Percentiles rank a stretch among this genome's conserved stretches.
These are phyloP conservation scores for Drosophila pachea DNA, from an alignment of 1,140 invertebrate species.

Conservation along the genomic window DNA sequence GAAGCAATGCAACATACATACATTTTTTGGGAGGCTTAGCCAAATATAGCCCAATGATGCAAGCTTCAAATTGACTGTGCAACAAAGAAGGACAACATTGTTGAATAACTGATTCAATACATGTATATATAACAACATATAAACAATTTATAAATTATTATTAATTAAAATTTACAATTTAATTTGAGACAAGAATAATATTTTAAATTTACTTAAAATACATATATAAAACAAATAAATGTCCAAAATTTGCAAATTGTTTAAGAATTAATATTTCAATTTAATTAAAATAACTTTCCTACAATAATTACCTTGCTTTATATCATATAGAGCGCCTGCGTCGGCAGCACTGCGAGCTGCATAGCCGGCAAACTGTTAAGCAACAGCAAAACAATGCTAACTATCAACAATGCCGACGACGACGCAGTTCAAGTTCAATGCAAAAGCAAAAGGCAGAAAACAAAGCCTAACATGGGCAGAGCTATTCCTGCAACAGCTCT, in stretches of 20 bases:
- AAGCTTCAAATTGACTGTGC: not conserved
- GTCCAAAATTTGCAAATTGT: too few species aligned
- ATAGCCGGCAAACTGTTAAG: conserved; percentile 50
- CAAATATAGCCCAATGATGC: not conserved
- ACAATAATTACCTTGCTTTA: not conserved
- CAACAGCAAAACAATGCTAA: conserved; percentile 28
- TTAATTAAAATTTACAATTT: too few species aligned
- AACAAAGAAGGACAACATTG: not conserved
- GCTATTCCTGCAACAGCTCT: too few species aligned
- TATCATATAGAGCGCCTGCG: conserved; percentile 12
- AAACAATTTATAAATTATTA: too few species aligned
- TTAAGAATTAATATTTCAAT: not conserved
- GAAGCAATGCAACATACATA: not conserved
- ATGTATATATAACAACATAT: too few species aligned
- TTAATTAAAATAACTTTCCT: not conserved
- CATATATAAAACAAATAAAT: too few species aligned
- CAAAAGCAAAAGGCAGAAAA: conserved; percentile 36
- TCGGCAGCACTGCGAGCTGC: conserved; percentile 19
- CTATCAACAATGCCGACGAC: conserved; percentile 27
- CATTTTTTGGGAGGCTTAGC: not conserved
- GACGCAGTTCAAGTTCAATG: conserved; percentile 42
- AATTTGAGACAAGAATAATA: too few species aligned
- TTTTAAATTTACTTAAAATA: not conserved
- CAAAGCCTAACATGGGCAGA: conserved; percentile 22
- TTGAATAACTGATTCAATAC: too few species aligned